phyloP scores from a whole-genome alignment of 1,140 invertebrate species.

The Pseudoatta argentina region DNA sequence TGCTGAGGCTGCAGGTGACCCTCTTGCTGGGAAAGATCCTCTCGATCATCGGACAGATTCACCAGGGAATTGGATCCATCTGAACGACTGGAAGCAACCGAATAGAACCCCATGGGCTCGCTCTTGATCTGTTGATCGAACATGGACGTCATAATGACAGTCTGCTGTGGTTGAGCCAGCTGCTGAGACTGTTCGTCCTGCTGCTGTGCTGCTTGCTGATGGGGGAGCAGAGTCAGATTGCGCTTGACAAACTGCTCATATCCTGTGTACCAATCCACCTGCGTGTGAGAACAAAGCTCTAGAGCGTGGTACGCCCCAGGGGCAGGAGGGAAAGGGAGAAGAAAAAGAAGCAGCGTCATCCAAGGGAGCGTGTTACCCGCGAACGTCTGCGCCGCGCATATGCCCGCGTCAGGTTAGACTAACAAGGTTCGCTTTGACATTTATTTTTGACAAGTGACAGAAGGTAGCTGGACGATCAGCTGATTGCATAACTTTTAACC shows the following conservation, averaged over 20 bases:
- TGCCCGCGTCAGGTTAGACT: constrained; percentile 75
- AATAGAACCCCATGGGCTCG: constrained; percentile 89
- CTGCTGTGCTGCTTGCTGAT: constrained; percentile 80
- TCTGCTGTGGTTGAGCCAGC: constrained; percentile 72
- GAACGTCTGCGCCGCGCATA: constrained; percentile 6
- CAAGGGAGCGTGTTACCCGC: constrained; percentile 50
- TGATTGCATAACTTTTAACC: constrained; percentile 86
- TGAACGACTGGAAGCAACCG: constrained; percentile 84
- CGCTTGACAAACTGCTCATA: constrained; percentile 87
- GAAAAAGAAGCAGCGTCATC: background rate
- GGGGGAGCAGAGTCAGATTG: constrained; percentile 87
- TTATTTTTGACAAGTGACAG: constrained; percentile 86
- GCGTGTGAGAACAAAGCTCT: constrained; percentile 70
- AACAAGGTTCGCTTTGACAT: constrained; percentile 77
- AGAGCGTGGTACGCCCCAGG: constrained; percentile 35
- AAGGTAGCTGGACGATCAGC: constrained; percentile 83
- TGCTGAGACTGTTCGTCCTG: constrained; percentile 74
- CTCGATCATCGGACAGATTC: constrained; percentile 83
- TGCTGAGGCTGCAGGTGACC: constrained; percentile 85
- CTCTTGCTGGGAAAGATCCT: constrained; percentile 86
- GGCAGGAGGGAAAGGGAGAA: background rate
- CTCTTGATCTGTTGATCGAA: constrained; percentile 90
- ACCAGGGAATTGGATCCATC: constrained; percentile 85
- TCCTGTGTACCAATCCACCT: constrained; percentile 87
- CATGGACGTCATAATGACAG: constrained; percentile 87